Evolutionary conservation across 2,888 invertebrate genomes (phyloP), one percentile per base, ranked within the genome.

Genomic region (Tetragonula carbonaria): DNA sequence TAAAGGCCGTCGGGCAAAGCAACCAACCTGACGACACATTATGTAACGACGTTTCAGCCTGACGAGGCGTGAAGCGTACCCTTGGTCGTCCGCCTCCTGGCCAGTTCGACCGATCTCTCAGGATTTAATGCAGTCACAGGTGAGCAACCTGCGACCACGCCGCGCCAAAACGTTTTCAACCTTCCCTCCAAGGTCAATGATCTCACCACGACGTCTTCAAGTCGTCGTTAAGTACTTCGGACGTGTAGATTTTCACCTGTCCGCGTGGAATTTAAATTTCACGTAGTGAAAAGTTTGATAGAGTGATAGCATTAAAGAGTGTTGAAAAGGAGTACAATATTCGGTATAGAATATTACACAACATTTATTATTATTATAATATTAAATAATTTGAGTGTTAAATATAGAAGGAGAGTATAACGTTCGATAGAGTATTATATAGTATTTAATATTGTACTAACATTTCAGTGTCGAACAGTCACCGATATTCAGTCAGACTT

Each of bases 41-140:
- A 92, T 90, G 90, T 92, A 93, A 93, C 91, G 88, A 92, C 90
- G 90, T 92, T 91, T 84, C 87, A 84, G 87, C 80, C 87, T 91
- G 90, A 80, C 92, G 91, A 91, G 88, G 90, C 91, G 92, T 92
- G 89, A 92, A 93, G 90, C 87, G 88, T 87, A 59, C 53, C 90
- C 84, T 92, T 88, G 28, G 87, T 88, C 88, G 86, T 82, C 71
- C 85, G 45, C 45, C 80, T 84, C 80, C 85, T 79, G 85, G 85
- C 82, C 86, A 76, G 78, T 83, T 86, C 79, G 78, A 85, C 80
- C 80, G 84, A 84, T 78, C 33, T 55, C 80, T 84, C 82, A 84
- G 82, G 86, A 89, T 75, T 79, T 74, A 79, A 75, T 70, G 80
- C 59, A 79, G 66, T 71, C 87, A 88, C 84, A 84, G 82, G 70